Base-by-base conservation (phyloP, 2,888 invertebrate genomes). In the Rotaria sp. region DNA sequence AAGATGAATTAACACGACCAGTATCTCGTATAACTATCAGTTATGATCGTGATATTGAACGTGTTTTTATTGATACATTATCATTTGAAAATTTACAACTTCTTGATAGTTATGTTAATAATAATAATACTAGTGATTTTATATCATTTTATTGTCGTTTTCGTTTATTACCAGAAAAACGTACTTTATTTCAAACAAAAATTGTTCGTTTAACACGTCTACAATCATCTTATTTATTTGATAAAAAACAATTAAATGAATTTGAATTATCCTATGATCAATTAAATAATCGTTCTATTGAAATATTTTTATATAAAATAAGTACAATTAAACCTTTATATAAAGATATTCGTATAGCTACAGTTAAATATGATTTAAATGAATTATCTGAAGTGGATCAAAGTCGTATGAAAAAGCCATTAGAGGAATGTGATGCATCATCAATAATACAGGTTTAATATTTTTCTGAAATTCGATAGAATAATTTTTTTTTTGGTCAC, bases 61-160 rank as follows among this genome's bases (percentile, higher is more conserved):
- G n/a, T 45, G 45, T 80, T 45, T n/a, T 15, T 45, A 80, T 80
- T n/a, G 80, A 80, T 41, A 80, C 41, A 45, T 45, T 80, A 45
- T 24, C 80, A 45, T 80, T 80, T 26, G 80, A 80, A 45, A 80
- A 80, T 45, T 24, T 80, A 24, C 45, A 45, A 38, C 4, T n/a
- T 3, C 80, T 80, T 26, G 80, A 80, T 67, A 15, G n/a, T 5
- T 67, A 67, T 67, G 7, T 2, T 35, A 67, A 67, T 67, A 67
- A 67, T 67, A 67, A 50, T 50, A 50, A 67, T 67, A 67, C 38
- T 67, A 35, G n/a, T 45, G 80, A 80, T 80, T n/a, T 4, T 8
- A n/a, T 80, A 45, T 80, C 80, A 45, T 45, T 80, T n/a, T 80
- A 80, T 45, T 80, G 80, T 80, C 80, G 80, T 80, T n/a, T 80